Conservation (phyloP, 2,113 vertebrate species). For the Mustela nigripes region DNA sequence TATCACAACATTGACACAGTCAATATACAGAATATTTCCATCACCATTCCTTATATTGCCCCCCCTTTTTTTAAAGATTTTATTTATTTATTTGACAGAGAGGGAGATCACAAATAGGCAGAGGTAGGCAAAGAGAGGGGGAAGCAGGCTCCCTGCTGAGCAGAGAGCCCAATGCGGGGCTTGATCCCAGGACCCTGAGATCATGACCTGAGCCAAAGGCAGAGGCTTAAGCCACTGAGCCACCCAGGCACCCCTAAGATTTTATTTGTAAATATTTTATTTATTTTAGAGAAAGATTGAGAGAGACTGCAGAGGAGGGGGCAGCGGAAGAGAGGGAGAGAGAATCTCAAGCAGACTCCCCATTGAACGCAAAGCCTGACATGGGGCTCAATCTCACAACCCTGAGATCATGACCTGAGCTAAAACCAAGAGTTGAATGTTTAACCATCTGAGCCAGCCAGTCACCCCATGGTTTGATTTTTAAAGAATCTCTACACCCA, state of each 20-base stretch:
- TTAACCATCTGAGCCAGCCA: not conserved
- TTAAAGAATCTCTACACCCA: not conserved
- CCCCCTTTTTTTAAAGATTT: not conserved
- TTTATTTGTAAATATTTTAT: not conserved
- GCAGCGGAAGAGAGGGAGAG: not conserved
- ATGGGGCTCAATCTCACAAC: not conserved
- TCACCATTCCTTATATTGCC: not conserved
- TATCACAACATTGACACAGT: not conserved
- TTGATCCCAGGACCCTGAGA: too few relatives aligned
- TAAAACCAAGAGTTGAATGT: not conserved
- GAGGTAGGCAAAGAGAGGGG: too few relatives aligned
- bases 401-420: not conserved
- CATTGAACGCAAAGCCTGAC: fast-evolving
- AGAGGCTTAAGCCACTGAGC: too few relatives aligned
- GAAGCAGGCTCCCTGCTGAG: too few relatives aligned
- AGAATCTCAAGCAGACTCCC: not conserved
- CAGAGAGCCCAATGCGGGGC: too few relatives aligned
- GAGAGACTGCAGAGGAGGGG: not conserved
- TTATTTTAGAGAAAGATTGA: not conserved
- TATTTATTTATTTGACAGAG: not conserved
- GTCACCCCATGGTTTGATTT: not conserved
- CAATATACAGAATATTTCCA: not conserved
- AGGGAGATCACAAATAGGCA: too few relatives aligned
- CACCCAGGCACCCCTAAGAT: not conserved
- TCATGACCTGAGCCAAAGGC: too few relatives aligned